These are phyloP conservation scores for Albula goreensis DNA, from an alignment of 2,113 vertebrate genomes.

Conservation along the genomic window DNA sequence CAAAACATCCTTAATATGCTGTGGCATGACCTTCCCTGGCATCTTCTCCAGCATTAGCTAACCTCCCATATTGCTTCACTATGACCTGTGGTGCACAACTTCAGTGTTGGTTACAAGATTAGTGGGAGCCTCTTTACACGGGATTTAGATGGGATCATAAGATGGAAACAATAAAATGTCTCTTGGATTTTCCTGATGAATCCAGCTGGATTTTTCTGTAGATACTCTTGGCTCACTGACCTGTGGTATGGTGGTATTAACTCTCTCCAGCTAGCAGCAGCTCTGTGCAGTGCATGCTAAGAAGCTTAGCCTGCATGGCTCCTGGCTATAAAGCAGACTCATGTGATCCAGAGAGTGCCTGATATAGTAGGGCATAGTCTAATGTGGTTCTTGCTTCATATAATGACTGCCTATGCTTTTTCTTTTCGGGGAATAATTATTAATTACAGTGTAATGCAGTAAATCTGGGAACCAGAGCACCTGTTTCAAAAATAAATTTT, in stretches of 20 bases:
- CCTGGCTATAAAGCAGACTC: slow-evolving; percentile 19
- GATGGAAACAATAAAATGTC: not conserved
- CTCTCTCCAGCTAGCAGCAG: not conserved
- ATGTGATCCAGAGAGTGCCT: not conserved
- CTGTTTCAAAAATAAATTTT: not conserved
- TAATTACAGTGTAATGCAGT: not conserved
- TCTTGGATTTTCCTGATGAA: not conserved
- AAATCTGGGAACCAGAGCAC: not conserved
- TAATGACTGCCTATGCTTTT: no score
- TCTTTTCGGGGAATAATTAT: not conserved
- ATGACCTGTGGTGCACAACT: not conserved
- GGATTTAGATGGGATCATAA: not conserved
- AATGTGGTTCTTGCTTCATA: not conserved
- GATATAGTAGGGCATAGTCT: not conserved
- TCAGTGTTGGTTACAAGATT: not conserved
- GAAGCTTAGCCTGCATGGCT: slow-evolving; percentile 18
- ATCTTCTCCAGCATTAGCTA: no score
- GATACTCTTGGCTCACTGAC: not conserved
- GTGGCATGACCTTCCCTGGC: no score
- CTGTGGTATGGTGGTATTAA: not conserved
- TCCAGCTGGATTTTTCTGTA: not conserved
- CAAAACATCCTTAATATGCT: no score
- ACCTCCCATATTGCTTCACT: not conserved
- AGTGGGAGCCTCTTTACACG: not conserved
- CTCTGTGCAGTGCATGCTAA: not conserved